Conservation (phyloP, 2,113 vertebrate species). For the Hyaena hyaena region DNA sequence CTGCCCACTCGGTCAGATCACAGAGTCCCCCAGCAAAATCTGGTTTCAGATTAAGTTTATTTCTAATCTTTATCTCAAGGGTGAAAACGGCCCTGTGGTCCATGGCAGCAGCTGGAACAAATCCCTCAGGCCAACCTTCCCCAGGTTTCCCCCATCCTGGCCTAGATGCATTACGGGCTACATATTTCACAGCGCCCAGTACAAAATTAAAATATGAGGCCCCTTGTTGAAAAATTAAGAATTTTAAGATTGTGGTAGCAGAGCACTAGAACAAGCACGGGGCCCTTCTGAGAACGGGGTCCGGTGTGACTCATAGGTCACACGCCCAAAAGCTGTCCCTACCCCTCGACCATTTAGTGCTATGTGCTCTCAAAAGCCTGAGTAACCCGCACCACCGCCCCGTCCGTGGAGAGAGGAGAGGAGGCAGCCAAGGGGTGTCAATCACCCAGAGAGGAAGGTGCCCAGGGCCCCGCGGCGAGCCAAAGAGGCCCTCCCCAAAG, state of each 20-base stretch:
- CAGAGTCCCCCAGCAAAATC: background rate
- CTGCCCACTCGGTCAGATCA: background rate
- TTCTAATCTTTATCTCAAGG: background rate
- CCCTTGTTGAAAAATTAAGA: background rate
- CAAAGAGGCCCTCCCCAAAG: background rate
- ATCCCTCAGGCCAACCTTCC: background rate
- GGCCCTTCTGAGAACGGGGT: background rate
- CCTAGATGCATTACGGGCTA: background rate
- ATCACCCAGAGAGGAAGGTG: background rate
- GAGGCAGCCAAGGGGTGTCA: background rate
- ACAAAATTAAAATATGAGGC: background rate
- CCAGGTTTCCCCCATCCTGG: background rate
- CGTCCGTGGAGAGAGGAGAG: background rate
- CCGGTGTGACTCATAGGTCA: background rate
- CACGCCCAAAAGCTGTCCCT: background rate
- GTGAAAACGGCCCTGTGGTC: background rate
- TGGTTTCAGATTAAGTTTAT: background rate
- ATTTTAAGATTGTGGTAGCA: background rate
- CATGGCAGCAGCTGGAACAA: background rate
- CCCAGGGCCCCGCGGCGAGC: background rate
- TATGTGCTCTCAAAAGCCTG: background rate
- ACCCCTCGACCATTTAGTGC: background rate
- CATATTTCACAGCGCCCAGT: background rate
- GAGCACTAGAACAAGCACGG: background rate
- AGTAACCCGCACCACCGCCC: background rate